Conservation (phyloP, 2,797 vertebrate genomes). For the Galagoides demidoff region DNA sequence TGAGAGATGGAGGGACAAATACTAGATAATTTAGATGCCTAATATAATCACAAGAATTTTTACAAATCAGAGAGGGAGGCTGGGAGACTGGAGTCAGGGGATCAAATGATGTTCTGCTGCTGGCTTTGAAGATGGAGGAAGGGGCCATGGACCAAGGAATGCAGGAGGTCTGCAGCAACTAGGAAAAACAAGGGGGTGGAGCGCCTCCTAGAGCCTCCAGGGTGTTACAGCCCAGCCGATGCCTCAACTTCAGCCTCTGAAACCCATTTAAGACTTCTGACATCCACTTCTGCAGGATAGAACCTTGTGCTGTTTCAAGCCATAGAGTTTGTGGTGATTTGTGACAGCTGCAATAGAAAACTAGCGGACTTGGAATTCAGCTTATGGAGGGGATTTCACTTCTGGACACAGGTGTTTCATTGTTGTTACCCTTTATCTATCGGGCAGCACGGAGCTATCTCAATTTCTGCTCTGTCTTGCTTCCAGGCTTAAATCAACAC, state of each 20-base stretch:
- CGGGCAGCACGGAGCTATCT: not conserved
- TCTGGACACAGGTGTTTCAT: not conserved
- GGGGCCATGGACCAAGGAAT: not conserved
- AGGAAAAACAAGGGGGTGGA: not conserved
- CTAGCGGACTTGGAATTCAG: accelerated
- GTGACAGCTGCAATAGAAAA: not conserved
- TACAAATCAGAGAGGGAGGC: not conserved
- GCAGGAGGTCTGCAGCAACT: not conserved
- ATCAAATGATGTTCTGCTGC: not conserved
- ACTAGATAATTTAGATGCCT: not conserved
- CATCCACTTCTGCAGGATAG: not conserved
- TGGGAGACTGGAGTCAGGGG: too few relatives aligned
- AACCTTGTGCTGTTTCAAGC: not conserved
- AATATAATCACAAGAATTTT: not conserved
- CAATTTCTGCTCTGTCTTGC: not conserved
- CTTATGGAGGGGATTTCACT: not conserved
- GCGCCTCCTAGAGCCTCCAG: not conserved
- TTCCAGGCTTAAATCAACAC: not conserved
- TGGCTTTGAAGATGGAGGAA: not conserved
- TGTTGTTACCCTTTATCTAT: not conserved
- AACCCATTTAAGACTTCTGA: not conserved
- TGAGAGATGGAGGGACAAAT: not conserved
- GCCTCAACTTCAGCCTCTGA: not conserved
- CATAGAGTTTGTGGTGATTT: not conserved
- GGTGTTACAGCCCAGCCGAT: accelerated